These are phyloP conservation scores for Brachyrhaphis roseni DNA, from an alignment of 2,797 vertebrate genomes.

Conservation along the genomic window DNA sequence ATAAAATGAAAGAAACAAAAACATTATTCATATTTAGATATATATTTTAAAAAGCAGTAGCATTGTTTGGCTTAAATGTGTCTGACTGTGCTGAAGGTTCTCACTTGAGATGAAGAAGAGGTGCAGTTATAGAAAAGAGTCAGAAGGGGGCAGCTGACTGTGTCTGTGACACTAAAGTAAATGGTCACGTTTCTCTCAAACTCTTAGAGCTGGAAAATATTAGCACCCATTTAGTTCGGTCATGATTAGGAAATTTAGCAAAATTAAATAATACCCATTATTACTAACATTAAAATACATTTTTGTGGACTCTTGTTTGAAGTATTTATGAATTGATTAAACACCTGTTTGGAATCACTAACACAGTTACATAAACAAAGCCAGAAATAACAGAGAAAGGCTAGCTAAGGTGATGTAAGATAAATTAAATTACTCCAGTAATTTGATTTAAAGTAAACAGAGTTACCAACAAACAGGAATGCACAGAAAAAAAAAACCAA, in stretches of 20 bases:
- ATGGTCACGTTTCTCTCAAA: not conserved
- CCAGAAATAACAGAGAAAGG: not conserved
- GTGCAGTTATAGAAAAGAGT: not conserved
- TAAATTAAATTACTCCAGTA: not conserved
- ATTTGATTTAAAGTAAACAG: not conserved
- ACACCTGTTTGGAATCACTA: not conserved
- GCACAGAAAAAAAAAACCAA: not conserved
- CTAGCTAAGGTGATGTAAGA: not conserved
- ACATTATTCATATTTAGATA: not conserved
- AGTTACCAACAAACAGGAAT: not conserved
- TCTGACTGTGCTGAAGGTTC: not conserved
- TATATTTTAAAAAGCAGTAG: not conserved
- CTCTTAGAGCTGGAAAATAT: not conserved
- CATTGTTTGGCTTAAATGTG: not conserved
- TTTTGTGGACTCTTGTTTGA: not conserved
- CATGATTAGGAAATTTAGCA: not conserved
- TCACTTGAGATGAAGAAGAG: not conserved
- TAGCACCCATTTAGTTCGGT: not conserved
- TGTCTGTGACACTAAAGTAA: not conserved
- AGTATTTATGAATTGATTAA: not conserved
- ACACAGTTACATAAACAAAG: not conserved
- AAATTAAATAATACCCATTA: no score
- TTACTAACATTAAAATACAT: not conserved
- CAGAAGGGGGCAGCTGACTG: constrained; percentile 2
- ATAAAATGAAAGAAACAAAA: not conserved